Evolutionary conservation across 2,888 invertebrate species (phyloP), one percentile per base, ranked within the genome.

Genomic region (Diplazon laetatorius): DNA sequence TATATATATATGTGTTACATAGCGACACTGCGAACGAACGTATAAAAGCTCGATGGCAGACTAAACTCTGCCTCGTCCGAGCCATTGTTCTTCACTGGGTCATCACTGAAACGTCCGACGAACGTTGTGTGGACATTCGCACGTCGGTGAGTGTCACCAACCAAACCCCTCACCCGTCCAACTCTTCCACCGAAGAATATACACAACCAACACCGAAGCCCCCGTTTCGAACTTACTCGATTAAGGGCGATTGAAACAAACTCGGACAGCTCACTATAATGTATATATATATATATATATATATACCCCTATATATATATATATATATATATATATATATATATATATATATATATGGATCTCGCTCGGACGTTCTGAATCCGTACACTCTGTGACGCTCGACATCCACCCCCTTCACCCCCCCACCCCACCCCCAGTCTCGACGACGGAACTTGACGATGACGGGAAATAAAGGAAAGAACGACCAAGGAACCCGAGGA

Each of bases 211-310:
- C 68, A 42, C 55, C 44, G 55, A 30, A 42, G 55, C 42, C 68
- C 42, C 68, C 39, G n/a, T 66, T 63, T 44, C 76, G 78, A 85
- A 86, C 81, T 86, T 84, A 85, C 84, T 85, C 85, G 86, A 85
- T 86, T 86, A 86, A 83, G 83, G 82, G 78, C 85, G 82, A 82
- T 86, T 82, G 85, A 85, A 84, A 80, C 82, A 82, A 81, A 80
- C 76, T 66, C 48, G 66, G 35, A 9, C 57, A 30, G 70, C n/a
- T n/a, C n/a, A 60, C 66, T 55, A 39, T 20, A 20, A n/a, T n/a
- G n/a, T n/a, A n/a, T n/a, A n/a, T n/a, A n/a, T n/a, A n/a, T n/a
- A n/a, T n/a, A n/a, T n/a, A n/a, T n/a, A n/a, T n/a, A n/a, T n/a
- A n/a, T n/a, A n/a, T n/a, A n/a, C n/a, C n/a, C n/a, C n/a, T n/a